Conservation (phyloP, 2,113 vertebrate genomes). For the Synodontis membranacea region DNA sequence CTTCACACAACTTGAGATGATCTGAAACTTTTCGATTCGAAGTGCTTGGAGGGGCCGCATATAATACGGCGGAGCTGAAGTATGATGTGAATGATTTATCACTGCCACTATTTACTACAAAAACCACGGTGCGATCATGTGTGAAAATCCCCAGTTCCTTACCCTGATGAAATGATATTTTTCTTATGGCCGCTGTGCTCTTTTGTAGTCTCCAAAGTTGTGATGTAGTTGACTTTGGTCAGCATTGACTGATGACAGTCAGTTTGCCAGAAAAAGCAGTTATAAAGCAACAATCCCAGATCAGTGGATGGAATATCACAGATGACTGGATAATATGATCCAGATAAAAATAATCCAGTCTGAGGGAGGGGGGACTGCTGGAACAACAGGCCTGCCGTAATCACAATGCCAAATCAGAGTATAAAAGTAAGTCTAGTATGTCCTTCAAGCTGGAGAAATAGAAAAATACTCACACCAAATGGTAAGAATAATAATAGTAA, state of each 20-base stretch:
- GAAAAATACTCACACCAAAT: neutral
- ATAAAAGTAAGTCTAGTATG: neutral
- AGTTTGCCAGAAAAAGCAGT: neutral
- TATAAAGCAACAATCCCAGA: neutral
- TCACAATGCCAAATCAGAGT: neutral
- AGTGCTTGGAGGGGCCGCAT: too few species aligned
- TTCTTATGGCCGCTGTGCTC: neutral
- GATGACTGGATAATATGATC: neutral
- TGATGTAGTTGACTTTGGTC: neutral
- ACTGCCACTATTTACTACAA: too few species aligned
- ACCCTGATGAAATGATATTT: too few species aligned
- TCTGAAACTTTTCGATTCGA: too few species aligned
- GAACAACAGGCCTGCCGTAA: neutral
- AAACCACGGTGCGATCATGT: too few species aligned
- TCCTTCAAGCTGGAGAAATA: neutral
- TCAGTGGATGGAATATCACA: neutral
- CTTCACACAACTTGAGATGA: neutral
- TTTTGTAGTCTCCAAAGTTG: neutral
- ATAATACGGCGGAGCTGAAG: too few species aligned
- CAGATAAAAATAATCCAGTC: neutral
- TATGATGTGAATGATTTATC: too few species aligned
- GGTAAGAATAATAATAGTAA: neutral
- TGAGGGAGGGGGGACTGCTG: neutral
- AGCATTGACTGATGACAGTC: neutral
- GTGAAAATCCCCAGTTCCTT: too few species aligned